Conservation (phyloP, 2,888 invertebrate species). For the Clostera curtula region DNA sequence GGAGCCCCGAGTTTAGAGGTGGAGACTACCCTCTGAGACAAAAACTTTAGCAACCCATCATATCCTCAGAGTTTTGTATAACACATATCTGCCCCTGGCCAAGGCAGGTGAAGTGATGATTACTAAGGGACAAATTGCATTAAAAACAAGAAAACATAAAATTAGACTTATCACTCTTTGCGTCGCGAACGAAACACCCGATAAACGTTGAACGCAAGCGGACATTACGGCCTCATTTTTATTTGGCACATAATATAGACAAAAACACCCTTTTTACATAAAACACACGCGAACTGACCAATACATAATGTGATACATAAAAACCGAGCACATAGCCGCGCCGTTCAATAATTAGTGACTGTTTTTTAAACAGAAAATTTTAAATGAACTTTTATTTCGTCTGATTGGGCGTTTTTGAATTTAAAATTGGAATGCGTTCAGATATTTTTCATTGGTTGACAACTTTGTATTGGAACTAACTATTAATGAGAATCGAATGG, state of each 20-base stretch:
- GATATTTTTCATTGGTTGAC: conserved; percentile 15
- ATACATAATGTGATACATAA: conserved; percentile 28
- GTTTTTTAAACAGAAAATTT: conserved; percentile 69
- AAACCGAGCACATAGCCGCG: conserved; percentile 43
- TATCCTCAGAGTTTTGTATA: too few species aligned
- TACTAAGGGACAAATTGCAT: not conserved
- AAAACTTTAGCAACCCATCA: too few species aligned
- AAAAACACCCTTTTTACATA: conserved; percentile 68
- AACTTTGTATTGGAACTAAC: conserved; percentile 1
- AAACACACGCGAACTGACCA: conserved; percentile 42
- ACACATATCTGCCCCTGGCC: too few species aligned
- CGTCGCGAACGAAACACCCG: conserved; percentile 29
- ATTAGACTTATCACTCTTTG: conserved; percentile 29
- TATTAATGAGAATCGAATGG: not conserved
- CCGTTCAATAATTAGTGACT: conserved; percentile 66
- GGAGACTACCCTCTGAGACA: too few species aligned
- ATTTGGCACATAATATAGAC: conserved; percentile 74
- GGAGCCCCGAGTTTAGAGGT: too few species aligned
- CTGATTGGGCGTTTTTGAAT: conserved; percentile 50
- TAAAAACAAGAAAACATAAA: conserved; percentile 17
- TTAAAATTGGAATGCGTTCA: conserved; percentile 38
- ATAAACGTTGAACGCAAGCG: conserved; percentile 63
- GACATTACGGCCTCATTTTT: conserved; percentile 73
- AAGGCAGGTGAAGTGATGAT: too few species aligned
- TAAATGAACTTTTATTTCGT: conserved; percentile 62